Percentiles rank a stretch among this genome's conserved stretches.
Evolutionary conservation across 2,888 invertebrate species (phyloP).

Genomic region (Rhaphigaster nebulosa): DNA sequence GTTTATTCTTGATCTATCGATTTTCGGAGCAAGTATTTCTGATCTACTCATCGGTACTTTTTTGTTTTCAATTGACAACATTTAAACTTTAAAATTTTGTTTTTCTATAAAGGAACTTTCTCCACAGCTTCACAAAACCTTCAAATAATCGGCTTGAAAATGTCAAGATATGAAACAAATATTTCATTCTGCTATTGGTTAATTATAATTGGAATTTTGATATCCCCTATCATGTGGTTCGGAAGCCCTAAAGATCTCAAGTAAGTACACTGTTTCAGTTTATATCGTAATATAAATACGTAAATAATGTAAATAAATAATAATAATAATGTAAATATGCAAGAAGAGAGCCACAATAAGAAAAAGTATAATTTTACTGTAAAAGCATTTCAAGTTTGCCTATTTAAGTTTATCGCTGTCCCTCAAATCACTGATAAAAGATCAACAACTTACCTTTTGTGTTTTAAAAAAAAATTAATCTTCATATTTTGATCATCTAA

Average conservation of each 20-base stretch:
- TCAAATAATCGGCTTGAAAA: conserved; percentile 81
- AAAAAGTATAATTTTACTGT: no score
- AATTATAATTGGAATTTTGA: conserved; percentile 78
- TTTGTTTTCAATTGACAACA: conserved; percentile 63
- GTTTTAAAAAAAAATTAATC: no score
- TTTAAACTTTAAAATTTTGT: not conserved
- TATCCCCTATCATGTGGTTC: conserved; percentile 88
- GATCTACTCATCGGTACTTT: conserved; percentile 81
- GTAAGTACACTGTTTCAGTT: conserved; percentile 71
- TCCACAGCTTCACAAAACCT: conserved; percentile 82
- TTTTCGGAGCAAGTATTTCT: conserved; percentile 84
- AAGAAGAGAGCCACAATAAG: not conserved
- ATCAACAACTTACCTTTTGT: no score
- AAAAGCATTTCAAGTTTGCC: no score
- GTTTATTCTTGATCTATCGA: conserved; percentile 79
- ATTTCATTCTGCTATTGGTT: conserved; percentile 89
- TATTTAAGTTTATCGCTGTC: no score
- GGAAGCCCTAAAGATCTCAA: conserved; percentile 94
- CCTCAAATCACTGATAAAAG: no score
- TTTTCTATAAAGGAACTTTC: conserved; percentile 31
- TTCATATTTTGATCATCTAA: no score
- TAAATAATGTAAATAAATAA: no score
- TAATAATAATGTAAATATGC: not conserved
- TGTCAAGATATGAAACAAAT: conserved; percentile 76
- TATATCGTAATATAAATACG: not conserved